Base-by-base conservation (phyloP, 2,113 vertebrate species). In the Grantiella picta region DNA sequence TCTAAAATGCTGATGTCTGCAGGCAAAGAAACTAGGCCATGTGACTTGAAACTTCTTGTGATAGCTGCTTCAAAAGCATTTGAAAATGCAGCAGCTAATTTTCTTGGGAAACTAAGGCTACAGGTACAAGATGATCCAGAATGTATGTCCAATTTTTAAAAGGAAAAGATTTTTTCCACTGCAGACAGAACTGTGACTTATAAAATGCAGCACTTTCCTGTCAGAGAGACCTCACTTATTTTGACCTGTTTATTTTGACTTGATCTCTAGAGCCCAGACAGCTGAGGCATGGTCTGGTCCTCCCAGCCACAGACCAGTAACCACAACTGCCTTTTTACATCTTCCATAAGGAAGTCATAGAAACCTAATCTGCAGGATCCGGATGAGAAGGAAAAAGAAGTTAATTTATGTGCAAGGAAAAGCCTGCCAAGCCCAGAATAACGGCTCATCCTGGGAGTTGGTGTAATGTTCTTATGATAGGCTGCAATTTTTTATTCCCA, bases 381-480 rank as follows among this genome's bases (percentile, higher is more conserved):
- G 73, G 21, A 66, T 65, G 63, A 57, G 59, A 72, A 56, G 31
- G 24, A 57, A 47, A 60, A 66, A 61, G 52, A 71, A 52, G 69
- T 63, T 86, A 61, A 90, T 68, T 92, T 69, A 50, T 9, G 38
- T 40, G 35, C 19, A 61, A 35, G 53, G 27, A 69, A 36, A 76
- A 72, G 42, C 35, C 69, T 72, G 63, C 45, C 42, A 78, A 68
- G 15, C 56, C 60, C 28, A 68, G 50, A 65, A 71, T 52, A 82
- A 77, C 25, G 0, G 14, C 65, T 71, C 78, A 45, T 53, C 61
- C 54, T 23, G 42, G 36, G 15, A 60, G 28, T 0, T 71, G 45
- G 44, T 11, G 1, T 2, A 3, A 70, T 2, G 4, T 18, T 64
- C 69, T 52, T 71, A 14, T 0, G 29, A 38, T 5, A 65, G 63